Conservation (phyloP, 2,113 vertebrate species). For the Gavia stellata region DNA sequence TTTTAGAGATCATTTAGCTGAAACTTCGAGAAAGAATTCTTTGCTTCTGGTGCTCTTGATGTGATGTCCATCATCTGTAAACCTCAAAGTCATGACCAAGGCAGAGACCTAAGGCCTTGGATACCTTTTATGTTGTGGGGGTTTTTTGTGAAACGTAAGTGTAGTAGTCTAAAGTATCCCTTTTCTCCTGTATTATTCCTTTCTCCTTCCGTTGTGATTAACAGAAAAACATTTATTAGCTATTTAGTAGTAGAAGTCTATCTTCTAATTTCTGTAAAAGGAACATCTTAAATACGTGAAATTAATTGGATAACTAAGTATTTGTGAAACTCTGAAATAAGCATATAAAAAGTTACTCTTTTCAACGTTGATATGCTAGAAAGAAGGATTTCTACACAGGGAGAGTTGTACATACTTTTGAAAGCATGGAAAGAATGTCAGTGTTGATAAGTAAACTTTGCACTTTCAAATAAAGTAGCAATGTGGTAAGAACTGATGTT, state of each 20-base stretch:
- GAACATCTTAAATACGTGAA: neutral
- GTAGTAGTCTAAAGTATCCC: neutral
- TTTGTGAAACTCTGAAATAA: neutral
- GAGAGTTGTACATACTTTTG: neutral
- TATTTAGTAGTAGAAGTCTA: neutral
- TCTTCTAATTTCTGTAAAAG: neutral
- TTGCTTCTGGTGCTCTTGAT: neutral
- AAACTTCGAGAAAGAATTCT: neutral
- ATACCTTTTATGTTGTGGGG: neutral
- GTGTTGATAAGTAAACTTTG: neutral
- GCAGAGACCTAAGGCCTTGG: neutral
- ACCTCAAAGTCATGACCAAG: neutral
- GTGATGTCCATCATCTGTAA: neutral
- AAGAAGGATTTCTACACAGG: neutral
- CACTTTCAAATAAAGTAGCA: neutral
- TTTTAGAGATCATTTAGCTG: neutral
- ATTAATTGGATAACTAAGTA: neutral
- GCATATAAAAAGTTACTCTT: neutral
- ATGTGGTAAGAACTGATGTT: neutral
- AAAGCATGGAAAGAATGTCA: neutral
- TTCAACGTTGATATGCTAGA: neutral
- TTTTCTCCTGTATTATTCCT: neutral
- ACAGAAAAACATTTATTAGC: neutral
- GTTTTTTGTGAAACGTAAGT: neutral
- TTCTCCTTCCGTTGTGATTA: neutral